Conservation (phyloP, 2,888 invertebrate species). For the Gnatocerus cornutus region DNA sequence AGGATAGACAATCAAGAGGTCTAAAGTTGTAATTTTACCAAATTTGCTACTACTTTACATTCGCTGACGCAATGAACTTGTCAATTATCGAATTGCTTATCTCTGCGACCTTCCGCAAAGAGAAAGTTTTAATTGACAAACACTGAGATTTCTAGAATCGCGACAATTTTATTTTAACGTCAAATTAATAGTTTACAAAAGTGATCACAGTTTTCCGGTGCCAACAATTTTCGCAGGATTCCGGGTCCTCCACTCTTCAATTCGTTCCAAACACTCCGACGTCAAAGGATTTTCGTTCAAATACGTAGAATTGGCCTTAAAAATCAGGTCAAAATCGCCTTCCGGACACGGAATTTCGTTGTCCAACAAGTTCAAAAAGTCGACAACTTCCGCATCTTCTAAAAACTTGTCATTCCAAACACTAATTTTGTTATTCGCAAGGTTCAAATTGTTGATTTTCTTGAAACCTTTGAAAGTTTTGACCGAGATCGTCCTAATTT, state of each 20-base stretch:
- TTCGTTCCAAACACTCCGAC: background rate
- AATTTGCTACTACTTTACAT: background rate
- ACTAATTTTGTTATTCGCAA: background rate
- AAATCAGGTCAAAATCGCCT: constrained; percentile 8
- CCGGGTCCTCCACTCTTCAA: background rate
- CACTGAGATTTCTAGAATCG: too few species aligned
- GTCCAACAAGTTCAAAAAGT: background rate
- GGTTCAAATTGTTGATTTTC: background rate
- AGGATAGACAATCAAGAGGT: too few species aligned
- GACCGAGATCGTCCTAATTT: background rate
- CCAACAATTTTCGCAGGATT: background rate
- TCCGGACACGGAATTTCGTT: constrained; percentile 8
- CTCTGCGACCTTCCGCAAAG: too few species aligned
- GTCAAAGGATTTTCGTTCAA: constrained; percentile 5
- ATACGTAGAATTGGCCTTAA: constrained; percentile 11
- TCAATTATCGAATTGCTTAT: too few species aligned
- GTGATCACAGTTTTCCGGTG: background rate
- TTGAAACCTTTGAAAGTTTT: constrained; percentile 2
- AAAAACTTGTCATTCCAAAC: constrained; percentile 6
- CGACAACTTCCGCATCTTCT: background rate
- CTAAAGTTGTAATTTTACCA: too few species aligned
- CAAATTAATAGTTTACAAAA: too few species aligned
- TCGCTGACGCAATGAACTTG: background rate
- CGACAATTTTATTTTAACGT: too few species aligned
- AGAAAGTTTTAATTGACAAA: too few species aligned